These are phyloP conservation scores for Collichthys lucidus DNA, from an alignment of 2,113 vertebrate species.

Conservation along the genomic window DNA sequence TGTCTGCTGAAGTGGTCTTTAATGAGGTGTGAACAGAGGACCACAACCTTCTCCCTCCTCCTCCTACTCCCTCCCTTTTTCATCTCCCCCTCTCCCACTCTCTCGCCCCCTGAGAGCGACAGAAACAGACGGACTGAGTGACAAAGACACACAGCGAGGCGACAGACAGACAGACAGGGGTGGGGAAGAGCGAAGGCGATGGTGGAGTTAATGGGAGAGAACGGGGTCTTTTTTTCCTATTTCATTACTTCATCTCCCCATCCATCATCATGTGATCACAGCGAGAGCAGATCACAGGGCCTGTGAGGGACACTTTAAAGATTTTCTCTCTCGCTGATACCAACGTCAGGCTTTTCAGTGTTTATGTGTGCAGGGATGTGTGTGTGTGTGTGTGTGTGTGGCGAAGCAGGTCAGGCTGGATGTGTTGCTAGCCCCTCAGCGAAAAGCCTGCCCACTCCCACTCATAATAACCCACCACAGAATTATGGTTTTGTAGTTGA, in stretches of 20 bases:
- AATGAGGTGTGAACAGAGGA: slow-evolving; percentile 79
- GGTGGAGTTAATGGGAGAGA: slow-evolving; percentile 72
- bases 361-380: slow-evolving; percentile 13
- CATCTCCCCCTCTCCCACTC: slow-evolving; percentile 51
- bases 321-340: slow-evolving; percentile 44
- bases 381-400: slow-evolving; percentile 27
- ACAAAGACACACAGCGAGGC: slow-evolving; percentile 40
- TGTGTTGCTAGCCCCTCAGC: slow-evolving; percentile 46
- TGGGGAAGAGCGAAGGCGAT: slow-evolving; percentile 35
- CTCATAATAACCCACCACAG: slow-evolving; percentile 53
- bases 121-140: slow-evolving; percentile 41
- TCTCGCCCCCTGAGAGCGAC: slow-evolving; percentile 42
- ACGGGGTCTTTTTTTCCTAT: slow-evolving; percentile 45
- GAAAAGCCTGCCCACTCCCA: slow-evolving; percentile 59
- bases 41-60: slow-evolving; percentile 55
- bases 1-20: slow-evolving; percentile 77
- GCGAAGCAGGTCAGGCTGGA: slow-evolving; percentile 56
- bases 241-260: slow-evolving; percentile 62
- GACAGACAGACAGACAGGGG: slow-evolving; percentile 23
- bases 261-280: slow-evolving; percentile 78
- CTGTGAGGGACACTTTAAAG: slow-evolving; percentile 60
- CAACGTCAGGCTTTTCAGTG: slow-evolving; percentile 13
- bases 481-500: slow-evolving; percentile 59
- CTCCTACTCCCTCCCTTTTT: slow-evolving; percentile 47
- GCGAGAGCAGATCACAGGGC: slow-evolving; percentile 55